Percentiles rank a stretch among this genome's conserved stretches.
phyloP scores from a whole-genome alignment of 2,797 vertebrate species.

The Nyctalus aviator region DNA sequence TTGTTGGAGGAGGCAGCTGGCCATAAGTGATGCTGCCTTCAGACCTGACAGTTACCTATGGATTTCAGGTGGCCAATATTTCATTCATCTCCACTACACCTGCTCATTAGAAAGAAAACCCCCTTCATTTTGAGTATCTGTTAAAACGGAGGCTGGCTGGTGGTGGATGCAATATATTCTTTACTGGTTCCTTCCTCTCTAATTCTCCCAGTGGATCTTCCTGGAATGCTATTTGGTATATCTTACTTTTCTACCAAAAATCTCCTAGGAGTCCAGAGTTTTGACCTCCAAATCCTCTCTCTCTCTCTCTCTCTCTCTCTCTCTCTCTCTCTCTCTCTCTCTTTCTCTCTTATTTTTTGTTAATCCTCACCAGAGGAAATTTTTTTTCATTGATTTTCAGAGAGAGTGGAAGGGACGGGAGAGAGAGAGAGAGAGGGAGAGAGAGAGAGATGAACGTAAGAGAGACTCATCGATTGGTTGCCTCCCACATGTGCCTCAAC shows the following conservation, averaged over 20 bases:
- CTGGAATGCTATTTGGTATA: background rate
- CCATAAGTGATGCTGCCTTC: background rate
- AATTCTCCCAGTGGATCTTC: background rate
- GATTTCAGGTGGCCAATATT: conserved; percentile 16
- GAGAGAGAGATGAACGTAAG: no score
- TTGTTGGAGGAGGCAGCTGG: background rate
- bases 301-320: no score
- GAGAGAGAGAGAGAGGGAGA: no score
- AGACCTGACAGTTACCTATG: background rate
- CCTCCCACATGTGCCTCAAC: no score
- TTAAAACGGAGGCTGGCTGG: background rate
- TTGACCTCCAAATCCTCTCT: background rate
- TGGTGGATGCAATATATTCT: background rate
- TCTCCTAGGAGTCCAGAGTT: background rate
- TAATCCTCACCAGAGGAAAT: no score
- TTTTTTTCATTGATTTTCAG: no score
- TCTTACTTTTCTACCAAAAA: background rate
- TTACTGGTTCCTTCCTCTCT: background rate
- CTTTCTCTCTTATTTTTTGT: no score
- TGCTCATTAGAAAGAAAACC: background rate
- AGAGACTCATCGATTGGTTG: no score
- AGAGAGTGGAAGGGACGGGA: no score
- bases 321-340: no score
- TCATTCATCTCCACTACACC: background rate
- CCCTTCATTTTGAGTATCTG: background rate